A percentile compares a stretch with the other conserved stretches of the same genome.
phyloP scores from a whole-genome alignment of 2,888 invertebrate genomes.

The Uloborus plumipes region DNA sequence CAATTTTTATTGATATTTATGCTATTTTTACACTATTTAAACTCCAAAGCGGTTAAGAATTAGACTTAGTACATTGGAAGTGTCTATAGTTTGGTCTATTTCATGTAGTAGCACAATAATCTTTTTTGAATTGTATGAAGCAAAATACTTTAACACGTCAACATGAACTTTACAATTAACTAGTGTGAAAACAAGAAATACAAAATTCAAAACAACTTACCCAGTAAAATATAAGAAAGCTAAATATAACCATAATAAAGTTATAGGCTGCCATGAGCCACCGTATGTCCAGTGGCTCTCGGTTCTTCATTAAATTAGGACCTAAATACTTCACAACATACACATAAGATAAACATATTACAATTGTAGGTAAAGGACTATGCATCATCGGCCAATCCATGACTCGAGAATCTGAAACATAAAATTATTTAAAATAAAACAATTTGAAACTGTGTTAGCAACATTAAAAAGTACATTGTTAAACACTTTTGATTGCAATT shows the following conservation, averaged over 20 bases:
- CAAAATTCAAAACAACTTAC: slow-evolving; percentile 29
- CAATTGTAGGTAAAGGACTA: slow-evolving; percentile 66
- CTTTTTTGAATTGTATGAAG: too few relatives aligned
- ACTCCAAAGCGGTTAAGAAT: too few relatives aligned
- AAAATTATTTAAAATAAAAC: neutral
- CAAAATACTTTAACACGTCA: too few relatives aligned
- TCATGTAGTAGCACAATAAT: too few relatives aligned
- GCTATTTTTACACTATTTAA: too few relatives aligned
- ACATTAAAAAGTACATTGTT: too few relatives aligned
- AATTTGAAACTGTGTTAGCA: neutral
- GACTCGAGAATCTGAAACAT: slow-evolving; percentile 65
- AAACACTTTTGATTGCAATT: too few relatives aligned
- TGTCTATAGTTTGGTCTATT: too few relatives aligned
- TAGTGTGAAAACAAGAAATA: neutral
- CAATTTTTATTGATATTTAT: too few relatives aligned
- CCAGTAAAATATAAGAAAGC: slow-evolving; percentile 64
- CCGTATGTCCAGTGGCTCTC: slow-evolving; percentile 88
- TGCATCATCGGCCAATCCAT: slow-evolving; percentile 67
- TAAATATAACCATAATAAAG: slow-evolving; percentile 86
- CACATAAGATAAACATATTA: slow-evolving; percentile 67
- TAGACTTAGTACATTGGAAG: too few relatives aligned
- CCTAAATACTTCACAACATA: slow-evolving; percentile 76
- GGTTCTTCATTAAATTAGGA: slow-evolving; percentile 89
- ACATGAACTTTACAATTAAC: too few relatives aligned
- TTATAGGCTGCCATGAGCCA: slow-evolving; percentile 87